Evolutionary conservation across 2,113 vertebrate species (phyloP).

Genomic region (Austrofundulus limnaeus): DNA sequence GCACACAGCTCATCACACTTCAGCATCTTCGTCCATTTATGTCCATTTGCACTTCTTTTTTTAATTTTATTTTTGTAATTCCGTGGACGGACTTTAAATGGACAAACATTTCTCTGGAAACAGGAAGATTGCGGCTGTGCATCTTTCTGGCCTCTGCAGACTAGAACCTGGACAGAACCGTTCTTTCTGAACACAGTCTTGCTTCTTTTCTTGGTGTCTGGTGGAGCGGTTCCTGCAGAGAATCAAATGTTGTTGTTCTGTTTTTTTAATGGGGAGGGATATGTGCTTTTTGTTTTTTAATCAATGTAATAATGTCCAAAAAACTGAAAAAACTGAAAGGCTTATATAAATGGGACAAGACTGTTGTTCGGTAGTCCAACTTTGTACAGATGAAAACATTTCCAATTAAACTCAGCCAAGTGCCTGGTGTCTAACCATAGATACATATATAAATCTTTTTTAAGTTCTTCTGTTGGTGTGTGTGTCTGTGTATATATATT

Average conservation of each 20-base stretch:
- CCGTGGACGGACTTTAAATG: constrained; percentile 3
- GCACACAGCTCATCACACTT: constrained; percentile 8
- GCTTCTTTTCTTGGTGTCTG: no score
- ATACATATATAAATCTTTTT: constrained; percentile 71
- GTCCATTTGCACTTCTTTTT: constrained; percentile 30
- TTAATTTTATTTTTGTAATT: no score
- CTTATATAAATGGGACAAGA: constrained; percentile 40
- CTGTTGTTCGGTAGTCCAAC: constrained; percentile 59
- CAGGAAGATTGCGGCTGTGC: constrained; percentile 1
- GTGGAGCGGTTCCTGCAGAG: constrained; percentile 56
- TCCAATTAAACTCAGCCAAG: constrained; percentile 70
- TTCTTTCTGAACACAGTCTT: not conserved
- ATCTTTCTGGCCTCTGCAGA: no score
- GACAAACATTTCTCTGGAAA: constrained; percentile 37
- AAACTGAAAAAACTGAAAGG: constrained; percentile 22
- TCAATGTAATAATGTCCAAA: constrained; percentile 32
- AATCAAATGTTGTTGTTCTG: constrained; percentile 7
- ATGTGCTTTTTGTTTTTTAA: not conserved
- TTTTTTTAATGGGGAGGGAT: no score
- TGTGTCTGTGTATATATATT: constrained; percentile 52
- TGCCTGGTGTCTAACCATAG: constrained; percentile 78
- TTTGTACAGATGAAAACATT: constrained; percentile 56
- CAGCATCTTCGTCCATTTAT: constrained; percentile 12
- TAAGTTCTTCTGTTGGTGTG: constrained; percentile 36
- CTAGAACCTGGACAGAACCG: no score